Base-by-base conservation (phyloP, 2,888 invertebrate species). In the Dynastes maya region DNA sequence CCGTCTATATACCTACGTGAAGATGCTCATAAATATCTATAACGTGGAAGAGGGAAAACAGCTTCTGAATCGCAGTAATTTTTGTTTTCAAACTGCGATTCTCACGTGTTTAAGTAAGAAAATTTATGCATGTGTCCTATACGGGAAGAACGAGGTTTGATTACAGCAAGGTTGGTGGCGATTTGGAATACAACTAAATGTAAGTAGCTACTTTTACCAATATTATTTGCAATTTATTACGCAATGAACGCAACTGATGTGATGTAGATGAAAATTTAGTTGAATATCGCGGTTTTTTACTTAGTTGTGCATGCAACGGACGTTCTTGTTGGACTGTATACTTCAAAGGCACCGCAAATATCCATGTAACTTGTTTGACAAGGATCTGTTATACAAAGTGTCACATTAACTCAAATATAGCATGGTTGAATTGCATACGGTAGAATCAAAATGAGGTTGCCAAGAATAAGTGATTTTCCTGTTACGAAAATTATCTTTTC, bases 21-120 rank as follows among this genome's bases (percentile, higher is more conserved):
- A 4, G 40, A 22, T 27, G 6, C 80, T 82, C 84, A 83, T 84
- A 84, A 84, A 84, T 84, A 84, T 83, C 81, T 80, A 83, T 82
- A 83, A 81, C 78, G 79, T 80, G 78, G 27, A 61, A 72, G 40
- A 8, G 11, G 58, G 13, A 3, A 27, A 49, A 49, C 2, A 27
- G 22, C 8, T 61, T 61, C 61, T 11, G 16, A 49, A 49, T 16
- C 6, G 16, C 8, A 51, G 49, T 49, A 37, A 68, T 68, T 68
- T 8, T 37, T 9, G n/a, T 65, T 16, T 65, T 65, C 11, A 27
- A 49, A 68, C 22, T 2, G 16, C 45, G 11, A 68, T 67, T 65
- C n/a, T 49, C 9, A n/a, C 16, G 16, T 16, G 55, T 55, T n/a
- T 51, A 6, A n/a, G 29, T 22, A 61, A 61, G 29, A 29, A 61